These are phyloP conservation scores for Melanotaenia boesemani DNA, from an alignment of 2,797 vertebrate genomes.

Conservation along the genomic window DNA sequence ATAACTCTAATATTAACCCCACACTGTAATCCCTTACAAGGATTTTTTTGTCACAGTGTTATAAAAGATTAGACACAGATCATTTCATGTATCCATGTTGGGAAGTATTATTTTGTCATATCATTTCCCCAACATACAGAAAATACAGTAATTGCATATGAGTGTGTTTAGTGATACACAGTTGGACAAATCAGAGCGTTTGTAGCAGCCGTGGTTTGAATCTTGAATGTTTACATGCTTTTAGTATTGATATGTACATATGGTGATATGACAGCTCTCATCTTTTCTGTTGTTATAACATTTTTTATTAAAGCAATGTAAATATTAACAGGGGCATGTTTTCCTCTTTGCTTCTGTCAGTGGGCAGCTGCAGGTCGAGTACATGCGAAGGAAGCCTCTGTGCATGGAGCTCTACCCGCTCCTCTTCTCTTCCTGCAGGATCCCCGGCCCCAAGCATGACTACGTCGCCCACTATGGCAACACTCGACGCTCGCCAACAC, in stretches of 20 bases:
- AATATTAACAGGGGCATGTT: not conserved
- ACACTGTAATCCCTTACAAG: no score
- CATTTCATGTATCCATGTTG: no score
- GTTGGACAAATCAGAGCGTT: not conserved
- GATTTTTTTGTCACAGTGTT: no score
- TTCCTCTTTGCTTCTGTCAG: constrained; percentile 51
- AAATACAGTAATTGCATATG: not conserved
- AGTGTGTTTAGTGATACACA: not conserved
- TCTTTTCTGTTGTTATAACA: not conserved
- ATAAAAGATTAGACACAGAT: no score
- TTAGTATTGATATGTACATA: not conserved
- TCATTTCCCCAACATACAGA: no score
- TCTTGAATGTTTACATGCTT: not conserved
- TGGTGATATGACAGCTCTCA: not conserved
- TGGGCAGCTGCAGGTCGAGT: constrained; percentile 76
- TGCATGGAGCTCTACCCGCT: constrained; percentile 87
- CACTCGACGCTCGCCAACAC: constrained; percentile 75
- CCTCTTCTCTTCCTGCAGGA: constrained; percentile 88
- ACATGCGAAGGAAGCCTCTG: constrained; percentile 81
- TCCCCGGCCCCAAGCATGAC: constrained; percentile 87
- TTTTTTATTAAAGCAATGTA: not conserved
- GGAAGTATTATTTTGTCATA: no score
- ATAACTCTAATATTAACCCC: no score
- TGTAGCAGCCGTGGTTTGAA: not conserved
- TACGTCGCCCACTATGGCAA: constrained; percentile 78